Evolutionary conservation across 1,140 invertebrate species (phyloP).

Genomic region (Parasteatoda tepidariorum): DNA sequence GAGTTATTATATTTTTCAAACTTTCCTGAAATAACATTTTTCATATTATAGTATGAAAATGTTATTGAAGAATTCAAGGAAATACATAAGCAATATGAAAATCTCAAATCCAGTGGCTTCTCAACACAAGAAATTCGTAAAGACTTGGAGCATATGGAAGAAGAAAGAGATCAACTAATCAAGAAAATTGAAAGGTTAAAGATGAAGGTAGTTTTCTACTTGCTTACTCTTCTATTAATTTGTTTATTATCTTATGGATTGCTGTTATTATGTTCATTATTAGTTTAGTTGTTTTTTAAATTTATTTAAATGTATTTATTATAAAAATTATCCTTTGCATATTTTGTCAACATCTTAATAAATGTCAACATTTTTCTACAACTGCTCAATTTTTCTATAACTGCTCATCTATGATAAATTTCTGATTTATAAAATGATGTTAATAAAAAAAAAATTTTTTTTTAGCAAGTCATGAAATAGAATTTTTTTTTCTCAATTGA

Average conservation of each 20-base stretch:
- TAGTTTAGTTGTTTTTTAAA: not conserved
- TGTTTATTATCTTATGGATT: not conserved
- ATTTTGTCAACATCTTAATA: too few relatives aligned
- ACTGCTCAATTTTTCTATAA: too few relatives aligned
- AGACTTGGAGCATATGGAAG: conserved; percentile 86
- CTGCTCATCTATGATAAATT: too few relatives aligned
- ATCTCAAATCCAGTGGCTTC: conserved; percentile 74
- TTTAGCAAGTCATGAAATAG: too few relatives aligned
- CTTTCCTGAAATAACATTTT: too few relatives aligned
- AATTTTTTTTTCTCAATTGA: too few relatives aligned
- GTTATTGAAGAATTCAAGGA: conserved; percentile 87
- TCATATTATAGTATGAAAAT: conserved; percentile 76
- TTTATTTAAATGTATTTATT: not conserved
- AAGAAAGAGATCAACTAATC: conserved; percentile 81
- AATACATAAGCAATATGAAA: conserved; percentile 79
- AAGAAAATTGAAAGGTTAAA: conserved; percentile 80
- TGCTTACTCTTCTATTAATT: not conserved
- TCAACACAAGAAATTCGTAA: conserved; percentile 72
- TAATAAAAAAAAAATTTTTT: too few relatives aligned
- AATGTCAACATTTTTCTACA: too few relatives aligned
- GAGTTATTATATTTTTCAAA: too few relatives aligned
- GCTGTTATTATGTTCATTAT: not conserved
- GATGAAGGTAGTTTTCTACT: conserved; percentile 71
- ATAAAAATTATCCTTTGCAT: not conserved
- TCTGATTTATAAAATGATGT: too few relatives aligned